These are phyloP conservation scores for Plagodis dolabraria DNA, from an alignment of 2,888 invertebrate species.

Conservation along the genomic window DNA sequence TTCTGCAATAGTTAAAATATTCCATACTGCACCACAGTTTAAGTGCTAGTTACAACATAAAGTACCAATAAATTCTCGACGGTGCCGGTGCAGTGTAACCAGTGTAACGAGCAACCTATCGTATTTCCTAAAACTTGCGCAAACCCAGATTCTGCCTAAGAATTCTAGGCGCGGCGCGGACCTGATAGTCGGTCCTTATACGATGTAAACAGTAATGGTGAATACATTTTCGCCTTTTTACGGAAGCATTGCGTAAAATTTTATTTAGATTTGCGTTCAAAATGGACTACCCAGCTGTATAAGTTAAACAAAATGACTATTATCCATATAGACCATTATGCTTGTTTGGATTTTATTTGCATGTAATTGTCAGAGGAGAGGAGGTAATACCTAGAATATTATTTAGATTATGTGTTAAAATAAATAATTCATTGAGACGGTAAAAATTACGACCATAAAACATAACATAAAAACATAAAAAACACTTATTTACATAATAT, in stretches of 20 bases:
- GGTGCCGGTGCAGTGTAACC: not conserved
- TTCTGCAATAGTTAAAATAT: not conserved
- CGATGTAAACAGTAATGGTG: conserved; percentile 26
- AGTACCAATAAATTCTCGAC: conserved; percentile 10
- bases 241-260: conserved; percentile 29
- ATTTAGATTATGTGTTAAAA: too few relatives aligned
- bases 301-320: too few relatives aligned
- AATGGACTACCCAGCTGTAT: too few relatives aligned
- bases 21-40: not conserved
- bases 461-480: too few relatives aligned
- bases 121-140: conserved; percentile 62
- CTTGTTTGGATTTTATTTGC: too few relatives aligned
- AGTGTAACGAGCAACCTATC: conserved; percentile 24
- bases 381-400: too few relatives aligned
- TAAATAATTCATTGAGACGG: too few relatives aligned
- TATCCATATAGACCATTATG: too few relatives aligned
- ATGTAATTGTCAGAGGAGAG: too few relatives aligned
- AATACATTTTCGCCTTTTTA: conserved; percentile 22
- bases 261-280: conserved; percentile 3
- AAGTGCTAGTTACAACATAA: not conserved
- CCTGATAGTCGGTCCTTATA: conserved; percentile 46
- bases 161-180: conserved; percentile 64
- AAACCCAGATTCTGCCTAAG: conserved; percentile 57
- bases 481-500: too few relatives aligned
- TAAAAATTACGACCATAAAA: too few relatives aligned